Percentiles rank a stretch among this genome's conserved stretches.
phyloP scores from a whole-genome alignment of 2,888 invertebrate genomes.

The Amphimallon solstitiale region DNA sequence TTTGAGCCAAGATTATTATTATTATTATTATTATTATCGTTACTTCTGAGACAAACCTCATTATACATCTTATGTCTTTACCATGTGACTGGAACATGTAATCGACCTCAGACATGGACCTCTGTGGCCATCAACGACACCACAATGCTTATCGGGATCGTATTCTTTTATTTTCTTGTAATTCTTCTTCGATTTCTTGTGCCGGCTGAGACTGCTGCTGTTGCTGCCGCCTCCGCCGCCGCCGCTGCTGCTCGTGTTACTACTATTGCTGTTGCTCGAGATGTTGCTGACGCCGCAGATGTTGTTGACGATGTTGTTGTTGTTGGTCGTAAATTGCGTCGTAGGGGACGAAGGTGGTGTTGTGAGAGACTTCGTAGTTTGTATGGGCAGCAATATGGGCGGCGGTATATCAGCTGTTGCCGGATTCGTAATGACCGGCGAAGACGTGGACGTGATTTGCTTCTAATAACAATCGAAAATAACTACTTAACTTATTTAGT shows the following conservation, averaged over 20 bases:
- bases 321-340: conserved; percentile 31
- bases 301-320: conserved; percentile 42
- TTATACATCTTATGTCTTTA: too few species aligned
- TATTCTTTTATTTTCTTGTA: conserved; percentile 66
- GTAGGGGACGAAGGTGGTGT: conserved; percentile 37
- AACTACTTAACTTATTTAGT: conserved; percentile 25
- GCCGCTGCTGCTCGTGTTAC: conserved; percentile 40
- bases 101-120: conserved; percentile 83
- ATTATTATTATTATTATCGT: too few species aligned
- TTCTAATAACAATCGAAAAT: conserved; percentile 38
- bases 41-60: too few species aligned
- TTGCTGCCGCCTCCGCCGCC: conserved; percentile 41
- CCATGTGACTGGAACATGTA: conserved; percentile 66
- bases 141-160: conserved; percentile 86
- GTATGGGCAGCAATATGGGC: conserved; percentile 44
- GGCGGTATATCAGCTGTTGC: conserved; percentile 40
- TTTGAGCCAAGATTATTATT: too few species aligned
- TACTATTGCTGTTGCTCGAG: conserved; percentile 43
- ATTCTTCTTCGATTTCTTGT: conserved; percentile 50
- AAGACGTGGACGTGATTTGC: conserved; percentile 36
- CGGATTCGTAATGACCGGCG: conserved; percentile 33
- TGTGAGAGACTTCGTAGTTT: conserved; percentile 41
- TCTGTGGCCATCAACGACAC: conserved; percentile 75
- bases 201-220: conserved; percentile 43
- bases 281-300: conserved; percentile 35